Evolutionary conservation across 1,140 invertebrate genomes (phyloP), one percentile per base, ranked within the genome.

Genomic region (Bombus sylvicola): DNA sequence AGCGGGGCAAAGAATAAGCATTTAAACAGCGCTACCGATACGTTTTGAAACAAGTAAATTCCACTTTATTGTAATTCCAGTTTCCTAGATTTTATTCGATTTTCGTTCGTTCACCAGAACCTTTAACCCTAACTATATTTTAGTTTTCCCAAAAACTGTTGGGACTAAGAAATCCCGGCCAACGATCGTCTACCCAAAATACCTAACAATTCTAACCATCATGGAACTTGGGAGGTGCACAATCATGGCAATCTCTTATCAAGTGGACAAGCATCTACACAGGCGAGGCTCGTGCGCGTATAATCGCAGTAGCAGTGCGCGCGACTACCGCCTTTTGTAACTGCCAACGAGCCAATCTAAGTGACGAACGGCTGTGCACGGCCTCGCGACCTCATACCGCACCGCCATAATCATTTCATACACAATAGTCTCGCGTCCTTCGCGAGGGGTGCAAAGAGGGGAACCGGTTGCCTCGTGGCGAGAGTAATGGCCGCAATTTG

Each of bases 401-500:
- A 89, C 90, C 73, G 89, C 92, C 92, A 93, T 93, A 93, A 93
- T 93, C 93, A 93, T 93, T 93, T 93, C 92, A 93, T 93, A 93
- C 92, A 93, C 93, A 93, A 93, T 93, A 92, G 93, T 93, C 88
- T 90, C 89, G 89, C 89, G 85, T 87, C 85, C 76, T 91, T 88
- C 89, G 88, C 88, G 89, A 80, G 88, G 78, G 43, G 82, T 62
- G 87, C 31, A 72, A 59, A 59, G 81, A 39, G 31, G 66, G 59
- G 53, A 34, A n/a, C 43, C n/a, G 79, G 31, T 62, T 69, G 83
- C 74, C 78, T 81, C 68, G 81, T 41, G 86, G 89, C 92, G 93
- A 93, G 93, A 94, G 92, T 94, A 94, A 94, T 94, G 93, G 92
- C 90, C 69, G 93, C 91, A 94, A 94, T 94, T 94, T 94, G 93